A percentile compares a stretch with the other conserved stretches of the same genome.
These are phyloP conservation scores for Eclectus roratus DNA, from an alignment of 2,113 vertebrate genomes.

Conservation along the genomic window DNA sequence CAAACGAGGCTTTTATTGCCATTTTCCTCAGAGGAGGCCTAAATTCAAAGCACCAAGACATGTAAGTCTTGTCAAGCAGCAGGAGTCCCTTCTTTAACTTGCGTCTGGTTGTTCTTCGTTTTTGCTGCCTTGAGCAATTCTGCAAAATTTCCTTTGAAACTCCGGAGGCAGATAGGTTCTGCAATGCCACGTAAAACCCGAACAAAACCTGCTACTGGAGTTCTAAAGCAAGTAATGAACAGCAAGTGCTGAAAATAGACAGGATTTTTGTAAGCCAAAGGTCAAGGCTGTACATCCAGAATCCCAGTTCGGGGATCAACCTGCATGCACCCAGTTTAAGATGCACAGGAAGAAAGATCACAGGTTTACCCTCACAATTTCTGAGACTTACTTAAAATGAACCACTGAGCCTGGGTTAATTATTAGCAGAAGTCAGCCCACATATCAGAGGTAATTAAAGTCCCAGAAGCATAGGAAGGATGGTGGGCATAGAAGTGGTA, in stretches of 20 bases:
- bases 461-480: neutral
- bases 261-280: slow-evolving; percentile 2
- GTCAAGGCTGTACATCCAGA: slow-evolving; percentile 11
- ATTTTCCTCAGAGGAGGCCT: slow-evolving; percentile 49
- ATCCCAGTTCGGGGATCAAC: neutral
- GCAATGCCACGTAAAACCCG: neutral
- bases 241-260: slow-evolving; percentile 19
- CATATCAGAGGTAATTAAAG: neutral
- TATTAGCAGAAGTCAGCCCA: slow-evolving; percentile 4
- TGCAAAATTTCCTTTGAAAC: slow-evolving; percentile 64
- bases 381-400: slow-evolving; percentile 3
- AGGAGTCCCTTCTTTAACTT: slow-evolving; percentile 54
- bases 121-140: slow-evolving; percentile 64
- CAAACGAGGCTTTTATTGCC: slow-evolving; percentile 33
- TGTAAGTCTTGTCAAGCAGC: slow-evolving; percentile 66
- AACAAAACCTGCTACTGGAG: slow-evolving; percentile 34
- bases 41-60: slow-evolving; percentile 55
- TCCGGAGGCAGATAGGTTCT: slow-evolving; percentile 25
- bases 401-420: neutral
- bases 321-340: neutral
- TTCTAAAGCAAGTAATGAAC: slow-evolving; percentile 30
- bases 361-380: neutral
- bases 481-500: neutral
- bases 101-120: slow-evolving; percentile 47
- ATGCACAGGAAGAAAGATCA: neutral